These are phyloP conservation scores for Eulemur albifrons DNA, from an alignment of 2,797 vertebrate genomes.

Conservation along the genomic window DNA sequence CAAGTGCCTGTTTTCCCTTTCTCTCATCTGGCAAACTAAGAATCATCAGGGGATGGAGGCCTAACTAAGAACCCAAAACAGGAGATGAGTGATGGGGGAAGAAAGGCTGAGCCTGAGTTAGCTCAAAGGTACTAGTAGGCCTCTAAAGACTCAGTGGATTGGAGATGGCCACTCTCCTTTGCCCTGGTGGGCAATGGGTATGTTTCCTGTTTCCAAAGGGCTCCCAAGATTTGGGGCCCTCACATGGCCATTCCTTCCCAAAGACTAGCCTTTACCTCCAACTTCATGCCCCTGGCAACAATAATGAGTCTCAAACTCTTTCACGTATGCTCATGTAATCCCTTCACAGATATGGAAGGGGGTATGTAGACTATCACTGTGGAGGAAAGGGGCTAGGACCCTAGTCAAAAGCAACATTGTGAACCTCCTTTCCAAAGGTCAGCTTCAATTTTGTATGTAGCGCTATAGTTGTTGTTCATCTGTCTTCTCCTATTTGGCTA, in stretches of 20 bases:
- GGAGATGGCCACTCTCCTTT: background rate
- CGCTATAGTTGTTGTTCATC: slow-evolving; percentile 19
- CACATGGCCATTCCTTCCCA: background rate
- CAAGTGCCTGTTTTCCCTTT: background rate
- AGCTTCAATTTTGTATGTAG: background rate
- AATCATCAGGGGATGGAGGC: background rate
- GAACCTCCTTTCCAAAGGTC: background rate
- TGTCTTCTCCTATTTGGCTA: background rate
- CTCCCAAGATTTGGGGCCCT: background rate
- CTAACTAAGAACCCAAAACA: slow-evolving; percentile 27
- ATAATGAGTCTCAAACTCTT: background rate
- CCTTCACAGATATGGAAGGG: background rate
- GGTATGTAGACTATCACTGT: background rate
- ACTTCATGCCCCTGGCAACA: background rate
- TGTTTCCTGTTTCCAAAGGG: background rate
- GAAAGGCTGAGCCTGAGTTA: background rate
- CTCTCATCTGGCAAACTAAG: slow-evolving; percentile 35
- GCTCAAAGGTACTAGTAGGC: background rate
- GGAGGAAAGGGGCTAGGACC: background rate
- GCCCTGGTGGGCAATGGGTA: background rate
- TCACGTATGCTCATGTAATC: background rate
- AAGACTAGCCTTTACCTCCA: background rate
- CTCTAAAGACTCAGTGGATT: background rate
- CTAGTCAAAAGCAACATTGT: background rate
- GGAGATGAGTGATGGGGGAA: background rate